These are phyloP conservation scores for Myioborus miniatus DNA, from an alignment of 2,797 vertebrate genomes.

Conservation along the genomic window DNA sequence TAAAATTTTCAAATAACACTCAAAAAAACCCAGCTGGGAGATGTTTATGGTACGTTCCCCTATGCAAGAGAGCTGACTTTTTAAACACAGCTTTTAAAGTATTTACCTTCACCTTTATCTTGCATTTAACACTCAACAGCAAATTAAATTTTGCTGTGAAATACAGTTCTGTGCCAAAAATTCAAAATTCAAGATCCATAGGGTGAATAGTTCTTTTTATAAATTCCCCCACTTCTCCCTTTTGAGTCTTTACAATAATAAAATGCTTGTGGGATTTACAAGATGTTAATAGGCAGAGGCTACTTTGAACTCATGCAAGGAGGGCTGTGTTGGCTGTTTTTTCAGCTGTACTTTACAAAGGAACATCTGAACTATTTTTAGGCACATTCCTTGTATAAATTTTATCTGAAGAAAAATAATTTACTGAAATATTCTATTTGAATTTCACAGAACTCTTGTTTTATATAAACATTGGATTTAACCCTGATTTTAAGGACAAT, in stretches of 20 bases:
- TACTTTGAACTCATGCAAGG: neutral
- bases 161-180: conserved; percentile 20
- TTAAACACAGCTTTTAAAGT: conserved; percentile 36
- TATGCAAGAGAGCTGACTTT: neutral
- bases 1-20: conserved; percentile 20
- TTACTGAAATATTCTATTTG: neutral
- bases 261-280: conserved; percentile 54
- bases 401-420: conserved; percentile 38
- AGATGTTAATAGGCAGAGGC: conserved; percentile 16
- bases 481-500: neutral
- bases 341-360: conserved; percentile 18
- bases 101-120: conserved; percentile 61
- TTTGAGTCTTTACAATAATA: conserved; percentile 48
- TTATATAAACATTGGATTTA: neutral
- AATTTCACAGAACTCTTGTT: conserved; percentile 19
- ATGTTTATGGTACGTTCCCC: conserved; percentile 47
- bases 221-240: neutral
- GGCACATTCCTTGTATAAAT: conserved; percentile 15
- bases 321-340: conserved; percentile 11
- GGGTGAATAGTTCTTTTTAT: conserved; percentile 52
- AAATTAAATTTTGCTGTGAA: conserved; percentile 41
- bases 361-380: conserved; percentile 37
- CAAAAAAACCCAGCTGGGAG: conserved; percentile 36
- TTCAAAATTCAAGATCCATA: conserved; percentile 4
- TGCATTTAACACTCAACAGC: conserved; percentile 51